Evolutionary conservation across 2,888 invertebrate species (phyloP).

Genomic region (Sepioteuthis lessoniana): DNA sequence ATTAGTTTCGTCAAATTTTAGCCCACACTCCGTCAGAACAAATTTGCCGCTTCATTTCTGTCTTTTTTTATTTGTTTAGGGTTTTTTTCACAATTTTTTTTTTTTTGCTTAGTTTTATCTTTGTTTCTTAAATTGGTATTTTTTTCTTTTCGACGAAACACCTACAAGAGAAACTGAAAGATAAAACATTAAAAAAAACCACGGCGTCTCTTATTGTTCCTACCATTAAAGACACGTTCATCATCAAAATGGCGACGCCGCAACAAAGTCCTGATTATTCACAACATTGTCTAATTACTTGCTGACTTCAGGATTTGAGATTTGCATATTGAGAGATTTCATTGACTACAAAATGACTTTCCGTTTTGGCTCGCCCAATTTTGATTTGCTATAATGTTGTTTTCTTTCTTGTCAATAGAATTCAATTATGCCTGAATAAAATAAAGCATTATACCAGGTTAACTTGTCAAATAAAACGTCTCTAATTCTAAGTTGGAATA

Average conservation of each 20-base stretch:
- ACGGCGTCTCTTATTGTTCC: neutral
- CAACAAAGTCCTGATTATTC: neutral
- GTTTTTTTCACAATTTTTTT: too few relatives aligned
- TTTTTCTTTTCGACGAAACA: neutral
- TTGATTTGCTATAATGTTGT: neutral
- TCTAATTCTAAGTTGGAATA: neutral
- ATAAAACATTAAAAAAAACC: too few relatives aligned
- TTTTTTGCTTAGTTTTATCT: neutral
- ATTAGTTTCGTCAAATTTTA: too few relatives aligned
- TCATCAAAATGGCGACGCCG: neutral
- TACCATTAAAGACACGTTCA: neutral
- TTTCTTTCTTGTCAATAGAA: neutral
- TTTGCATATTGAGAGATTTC: conserved; percentile 17
- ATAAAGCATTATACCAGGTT: neutral
- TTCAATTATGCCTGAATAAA: neutral
- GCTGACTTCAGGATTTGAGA: neutral
- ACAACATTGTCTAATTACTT: conserved; percentile 18
- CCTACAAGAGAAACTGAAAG: neutral
- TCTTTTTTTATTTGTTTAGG: too few relatives aligned
- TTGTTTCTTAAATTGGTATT: neutral
- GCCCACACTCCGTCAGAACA: neutral
- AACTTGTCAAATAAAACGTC: neutral
- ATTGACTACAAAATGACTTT: conserved; percentile 8
- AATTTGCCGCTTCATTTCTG: neutral
- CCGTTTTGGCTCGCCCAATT: too few relatives aligned